Evolutionary conservation across 2,888 invertebrate genomes (phyloP), one percentile per base, ranked within the genome.

Genomic region (Falcaria lacertinaria): DNA sequence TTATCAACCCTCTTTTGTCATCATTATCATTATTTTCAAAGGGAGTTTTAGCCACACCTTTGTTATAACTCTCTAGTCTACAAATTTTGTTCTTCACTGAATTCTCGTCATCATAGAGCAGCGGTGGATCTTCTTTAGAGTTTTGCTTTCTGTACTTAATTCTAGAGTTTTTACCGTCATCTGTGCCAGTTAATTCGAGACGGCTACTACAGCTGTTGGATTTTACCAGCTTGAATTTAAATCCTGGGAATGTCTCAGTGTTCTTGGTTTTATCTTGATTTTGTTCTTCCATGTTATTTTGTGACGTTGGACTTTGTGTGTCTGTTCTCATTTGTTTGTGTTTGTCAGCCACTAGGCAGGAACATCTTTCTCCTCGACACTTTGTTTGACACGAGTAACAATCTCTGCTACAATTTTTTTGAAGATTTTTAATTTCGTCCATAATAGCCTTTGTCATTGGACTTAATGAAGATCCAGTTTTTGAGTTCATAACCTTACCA

Each of bases 121-220:
- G 61, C 3, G 89, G 87, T 7, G 89, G 88, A 57, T 89, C 89
- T 54, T 88, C 89, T 47, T 73, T 80, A 35, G 71, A 73, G 52
- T 69, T 57, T 53, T 77, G 80, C 56, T 76, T 82, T 57, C 80
- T 74, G 64, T 69, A 84, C 70, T 84, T 83, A 63, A 84, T 58
- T 60, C 90, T 78, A 63, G 82, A 56, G 74, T 85, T 77, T 82
- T 90, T 80, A 69, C 64, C 77, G 45, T 88, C 90, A 54, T 92
- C 92, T 0, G 94, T 91, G 4, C 95, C 96, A 0, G 95, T 93
- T 42, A 96, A 77, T 69, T 96, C 96, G 40, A 96, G 81, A 22
- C 96, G 91, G 70, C 95, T 96, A 67, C 95, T 95, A 72, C 96
- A 96, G 56, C 96, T 96, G 68, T 96, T 96, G 22, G 96, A 96